Evolutionary conservation across 37 sponge, comb jelly and placozoan species (phyloP).

Genomic region (Eunapius fragilis): DNA sequence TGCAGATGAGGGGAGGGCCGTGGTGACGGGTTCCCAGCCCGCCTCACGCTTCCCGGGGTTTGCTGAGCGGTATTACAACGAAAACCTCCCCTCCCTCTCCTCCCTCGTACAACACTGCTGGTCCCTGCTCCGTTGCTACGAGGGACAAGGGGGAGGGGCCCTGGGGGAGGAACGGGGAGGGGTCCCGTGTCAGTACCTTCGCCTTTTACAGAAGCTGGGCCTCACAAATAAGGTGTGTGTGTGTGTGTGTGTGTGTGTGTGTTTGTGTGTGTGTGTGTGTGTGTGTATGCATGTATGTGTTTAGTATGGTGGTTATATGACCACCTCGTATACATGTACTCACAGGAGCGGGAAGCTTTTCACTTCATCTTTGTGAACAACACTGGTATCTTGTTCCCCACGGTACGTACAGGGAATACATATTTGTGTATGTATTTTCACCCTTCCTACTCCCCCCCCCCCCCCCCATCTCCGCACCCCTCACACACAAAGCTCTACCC

Average conservation of each 20-base stretch:
- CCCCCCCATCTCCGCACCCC: no score
- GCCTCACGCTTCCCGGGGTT: slow-evolving; percentile 21
- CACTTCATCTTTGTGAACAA: slow-evolving; percentile 53
- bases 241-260: neutral
- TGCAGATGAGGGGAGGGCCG: slow-evolving; percentile 33
- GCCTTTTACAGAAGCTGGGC: slow-evolving; percentile 38
- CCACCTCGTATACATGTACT: neutral
- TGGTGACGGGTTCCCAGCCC: neutral
- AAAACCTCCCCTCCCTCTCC: neutral
- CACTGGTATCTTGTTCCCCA: slow-evolving; percentile 49
- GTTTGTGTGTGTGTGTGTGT: no score
- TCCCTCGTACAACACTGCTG: slow-evolving; percentile 5
- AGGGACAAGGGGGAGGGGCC: no score
- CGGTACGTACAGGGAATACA: slow-evolving; percentile 16
- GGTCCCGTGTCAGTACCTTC: neutral
- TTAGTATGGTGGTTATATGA: no score
- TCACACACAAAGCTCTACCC: no score
- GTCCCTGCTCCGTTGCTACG: neutral
- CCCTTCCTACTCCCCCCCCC: no score
- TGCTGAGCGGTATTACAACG: slow-evolving; percentile 4
- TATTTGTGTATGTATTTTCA: no score
- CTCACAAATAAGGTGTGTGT: slow-evolving; percentile 45
- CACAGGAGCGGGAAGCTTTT: slow-evolving; percentile 47
- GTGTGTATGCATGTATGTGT: no score
- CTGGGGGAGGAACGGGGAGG: neutral